phyloP scores from a whole-genome alignment of 2,888 invertebrate species.

The Drosophila lacicola region DNA sequence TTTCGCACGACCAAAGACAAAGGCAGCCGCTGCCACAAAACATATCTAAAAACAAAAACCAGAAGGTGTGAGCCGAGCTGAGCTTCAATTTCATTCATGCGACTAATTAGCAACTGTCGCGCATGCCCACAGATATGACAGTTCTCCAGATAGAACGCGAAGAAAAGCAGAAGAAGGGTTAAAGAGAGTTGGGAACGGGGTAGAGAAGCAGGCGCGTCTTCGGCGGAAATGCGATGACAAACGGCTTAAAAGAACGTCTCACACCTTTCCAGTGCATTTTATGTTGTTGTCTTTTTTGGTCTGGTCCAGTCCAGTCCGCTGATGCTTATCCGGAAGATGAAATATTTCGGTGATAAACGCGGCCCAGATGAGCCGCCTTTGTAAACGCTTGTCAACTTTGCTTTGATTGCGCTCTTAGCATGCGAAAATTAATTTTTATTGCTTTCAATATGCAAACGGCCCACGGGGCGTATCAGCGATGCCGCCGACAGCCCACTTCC shows the following conservation, averaged over 20 bases:
- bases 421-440: slow-evolving; percentile 78
- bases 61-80: slow-evolving; percentile 79
- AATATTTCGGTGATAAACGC: slow-evolving; percentile 81
- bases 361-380: slow-evolving; percentile 70
- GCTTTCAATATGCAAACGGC: slow-evolving; percentile 67
- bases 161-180: background rate
- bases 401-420: slow-evolving; percentile 77
- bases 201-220: slow-evolving; percentile 38
- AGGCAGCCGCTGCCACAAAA: slow-evolving; percentile 52
- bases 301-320: slow-evolving; percentile 31
- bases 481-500: slow-evolving; percentile 64
- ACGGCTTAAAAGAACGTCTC: slow-evolving; percentile 52
- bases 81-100: slow-evolving; percentile 84
- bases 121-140: slow-evolving; percentile 78
- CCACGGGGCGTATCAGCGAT: slow-evolving; percentile 75
- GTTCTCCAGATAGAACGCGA: slow-evolving; percentile 26
- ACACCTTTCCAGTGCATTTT: slow-evolving; percentile 48
- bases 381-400: slow-evolving; percentile 77
- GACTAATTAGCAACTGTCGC: slow-evolving; percentile 84
- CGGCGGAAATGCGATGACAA: slow-evolving; percentile 82
- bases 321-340: slow-evolving; percentile 82
- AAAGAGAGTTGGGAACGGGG: background rate
- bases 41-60: slow-evolving; percentile 17
- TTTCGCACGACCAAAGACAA: slow-evolving; percentile 73
- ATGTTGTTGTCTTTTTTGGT: slow-evolving; percentile 34